Conservation (phyloP, 2,113 vertebrate genomes). For the Mormyrus iriodes region DNA sequence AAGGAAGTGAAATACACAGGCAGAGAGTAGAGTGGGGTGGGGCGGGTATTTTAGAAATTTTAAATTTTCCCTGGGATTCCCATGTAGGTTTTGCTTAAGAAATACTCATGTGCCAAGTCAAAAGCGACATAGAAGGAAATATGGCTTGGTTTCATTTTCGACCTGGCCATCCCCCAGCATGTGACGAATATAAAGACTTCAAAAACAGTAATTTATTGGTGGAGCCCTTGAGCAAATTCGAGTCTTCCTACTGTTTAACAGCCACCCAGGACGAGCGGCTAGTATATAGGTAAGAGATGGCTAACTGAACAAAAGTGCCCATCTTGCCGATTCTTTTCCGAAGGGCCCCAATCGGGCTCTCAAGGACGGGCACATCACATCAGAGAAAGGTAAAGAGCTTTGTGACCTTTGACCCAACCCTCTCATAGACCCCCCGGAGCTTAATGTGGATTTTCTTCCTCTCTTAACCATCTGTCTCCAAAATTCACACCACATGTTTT, state of each 20-base stretch:
- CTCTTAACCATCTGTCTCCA: constrained; percentile 55
- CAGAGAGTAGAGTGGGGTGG: not conserved
- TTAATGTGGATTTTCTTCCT: constrained; percentile 34
- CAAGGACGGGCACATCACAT: not conserved
- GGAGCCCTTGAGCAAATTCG: not conserved
- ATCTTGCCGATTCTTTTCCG: constrained; percentile 21
- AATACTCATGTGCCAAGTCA: not conserved
- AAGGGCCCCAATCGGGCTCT: not conserved
- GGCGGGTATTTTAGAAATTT: not conserved
- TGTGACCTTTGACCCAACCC: constrained; percentile 36
- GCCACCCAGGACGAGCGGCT: not conserved
- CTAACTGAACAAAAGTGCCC: not conserved
- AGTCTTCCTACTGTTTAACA: not conserved
- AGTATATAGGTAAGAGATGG: not conserved
- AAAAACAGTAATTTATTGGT: not conserved
- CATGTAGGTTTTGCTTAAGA: not conserved
- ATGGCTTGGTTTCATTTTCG: not conserved
- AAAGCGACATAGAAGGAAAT: not conserved
- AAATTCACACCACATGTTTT: constrained; percentile 50
- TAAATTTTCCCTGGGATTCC: constrained; percentile 5
- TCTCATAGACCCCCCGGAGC: constrained; percentile 41
- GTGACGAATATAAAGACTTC: not conserved
- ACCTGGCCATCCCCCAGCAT: not conserved
- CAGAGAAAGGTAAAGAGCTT: not conserved
- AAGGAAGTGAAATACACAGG: not conserved